These are phyloP conservation scores for Smittia sp. DNA, from an alignment of 2,888 invertebrate species.

Conservation along the genomic window DNA sequence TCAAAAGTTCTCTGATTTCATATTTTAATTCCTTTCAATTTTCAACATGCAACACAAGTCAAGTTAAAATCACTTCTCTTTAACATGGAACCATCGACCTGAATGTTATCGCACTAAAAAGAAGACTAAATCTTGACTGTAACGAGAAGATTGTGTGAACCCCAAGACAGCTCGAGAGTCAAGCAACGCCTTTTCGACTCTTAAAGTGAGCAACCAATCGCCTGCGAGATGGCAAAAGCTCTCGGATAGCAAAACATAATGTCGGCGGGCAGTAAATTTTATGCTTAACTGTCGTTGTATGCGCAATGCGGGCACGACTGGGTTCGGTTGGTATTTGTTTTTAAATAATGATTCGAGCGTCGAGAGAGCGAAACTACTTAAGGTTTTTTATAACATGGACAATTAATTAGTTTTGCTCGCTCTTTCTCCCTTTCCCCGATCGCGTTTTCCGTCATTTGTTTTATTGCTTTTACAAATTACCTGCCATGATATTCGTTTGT, in stretches of 20 bases:
- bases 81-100: conserved; percentile 25
- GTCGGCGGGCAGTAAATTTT: conserved; percentile 22
- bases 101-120: conserved; percentile 36
- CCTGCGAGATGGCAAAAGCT: conserved; percentile 16
- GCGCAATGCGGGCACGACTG: background rate
- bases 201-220: conserved; percentile 13
- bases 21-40: background rate
- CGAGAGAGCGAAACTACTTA: conserved; percentile 39
- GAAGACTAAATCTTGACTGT: conserved; percentile 35
- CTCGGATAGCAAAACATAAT: conserved; percentile 20
- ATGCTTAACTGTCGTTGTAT: conserved; percentile 14
- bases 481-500: conserved; percentile 42
- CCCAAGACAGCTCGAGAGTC: background rate
- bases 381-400: conserved; percentile 41
- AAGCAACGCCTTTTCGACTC: conserved; percentile 11
- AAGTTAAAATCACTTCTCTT: background rate
- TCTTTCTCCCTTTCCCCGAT: conserved; percentile 4
- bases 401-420: conserved; percentile 39
- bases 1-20: background rate
- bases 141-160: conserved; percentile 13
- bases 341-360: conserved; percentile 20
- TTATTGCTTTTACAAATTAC: conserved; percentile 41
- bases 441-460: conserved; percentile 38
- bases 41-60: background rate
- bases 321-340: conserved; percentile 23